These are phyloP conservation scores for Pristis pectinata DNA, from an alignment of 2,797 vertebrate species.

Conservation along the genomic window DNA sequence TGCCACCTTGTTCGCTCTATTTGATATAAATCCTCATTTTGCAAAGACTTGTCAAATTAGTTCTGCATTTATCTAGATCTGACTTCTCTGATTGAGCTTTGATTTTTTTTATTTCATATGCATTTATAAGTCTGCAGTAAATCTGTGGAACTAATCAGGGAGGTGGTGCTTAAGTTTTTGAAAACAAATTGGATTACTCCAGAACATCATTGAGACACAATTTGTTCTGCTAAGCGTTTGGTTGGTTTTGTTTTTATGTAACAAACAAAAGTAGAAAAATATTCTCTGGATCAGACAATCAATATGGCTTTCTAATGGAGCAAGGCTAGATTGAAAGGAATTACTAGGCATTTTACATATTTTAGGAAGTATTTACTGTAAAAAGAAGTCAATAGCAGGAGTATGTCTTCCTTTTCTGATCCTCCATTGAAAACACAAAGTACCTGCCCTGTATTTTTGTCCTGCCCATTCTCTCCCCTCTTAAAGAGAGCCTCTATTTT, in stretches of 20 bases:
- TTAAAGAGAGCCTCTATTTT: background rate
- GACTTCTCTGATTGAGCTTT: background rate
- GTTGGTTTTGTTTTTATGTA: background rate
- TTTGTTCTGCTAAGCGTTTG: background rate
- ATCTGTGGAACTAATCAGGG: background rate
- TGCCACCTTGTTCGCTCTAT: background rate
- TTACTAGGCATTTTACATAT: background rate
- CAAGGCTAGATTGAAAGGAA: background rate
- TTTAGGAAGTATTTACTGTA: background rate
- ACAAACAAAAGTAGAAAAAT: background rate
- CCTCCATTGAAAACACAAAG: background rate
- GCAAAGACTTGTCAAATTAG: constrained; percentile 7
- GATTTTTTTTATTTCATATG: background rate
- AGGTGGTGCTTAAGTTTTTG: too few species aligned
- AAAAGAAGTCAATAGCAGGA: background rate
- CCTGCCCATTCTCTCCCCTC: background rate
- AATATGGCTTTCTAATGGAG: background rate
- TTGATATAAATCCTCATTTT: background rate
- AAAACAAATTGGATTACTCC: background rate
- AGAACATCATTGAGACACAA: background rate
- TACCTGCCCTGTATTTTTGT: background rate
- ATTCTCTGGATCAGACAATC: background rate
- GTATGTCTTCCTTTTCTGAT: background rate
- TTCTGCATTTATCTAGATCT: background rate
- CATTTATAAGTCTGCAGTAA: background rate